Base-by-base conservation (phyloP, 23 tunicate genomes). In the Halocynthia roretzi region DNA sequence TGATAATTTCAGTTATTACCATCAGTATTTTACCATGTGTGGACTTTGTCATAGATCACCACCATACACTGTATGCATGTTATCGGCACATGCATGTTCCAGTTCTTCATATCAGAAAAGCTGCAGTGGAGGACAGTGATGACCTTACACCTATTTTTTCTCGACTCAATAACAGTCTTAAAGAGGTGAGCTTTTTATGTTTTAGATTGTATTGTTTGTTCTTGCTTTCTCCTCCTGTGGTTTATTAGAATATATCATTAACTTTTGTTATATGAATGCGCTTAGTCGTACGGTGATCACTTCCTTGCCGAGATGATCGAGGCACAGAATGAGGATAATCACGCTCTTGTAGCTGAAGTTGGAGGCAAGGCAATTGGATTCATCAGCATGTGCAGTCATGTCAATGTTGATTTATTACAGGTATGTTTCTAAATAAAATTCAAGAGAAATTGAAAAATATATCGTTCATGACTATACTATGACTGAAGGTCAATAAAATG, bases 261-360 rank as follows among this genome's bases (percentile, higher is more conserved):
- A 61, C 22, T 0, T 49, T 75, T 86, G 31, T 78, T 71, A 1
- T 31, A 31, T 31, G 44, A 31, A 31, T 31, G 44, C 44, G 44
- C 44, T 31, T 51, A 92, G 98, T 63, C 57, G 21, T 93, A 93
- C 54, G 98, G 98, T 5, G 95, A 93, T 54, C 90, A 83, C 65
- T 93, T 93, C 56, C 84, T 87, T 50, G 89, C 98, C 53, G 98
- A 93, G 83, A 87, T 85, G 89, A 81, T 93, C 60, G 98, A 93
- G 71, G 93, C 98, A 2, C 94, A 87, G 21, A 86, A 93, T 71
- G 86, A 80, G 56, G 81, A 87, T 21, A 83, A 93, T 64, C 77
- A 82, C 51, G 77, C 84, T 21, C 56, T 93, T 22, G 89, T 85
- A 12, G 98, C 98, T 60, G 98, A 93, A 80, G 98, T 84, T 56